phyloP scores from a whole-genome alignment of 2,113 vertebrate genomes.

The Phylloscopus trochilus region DNA sequence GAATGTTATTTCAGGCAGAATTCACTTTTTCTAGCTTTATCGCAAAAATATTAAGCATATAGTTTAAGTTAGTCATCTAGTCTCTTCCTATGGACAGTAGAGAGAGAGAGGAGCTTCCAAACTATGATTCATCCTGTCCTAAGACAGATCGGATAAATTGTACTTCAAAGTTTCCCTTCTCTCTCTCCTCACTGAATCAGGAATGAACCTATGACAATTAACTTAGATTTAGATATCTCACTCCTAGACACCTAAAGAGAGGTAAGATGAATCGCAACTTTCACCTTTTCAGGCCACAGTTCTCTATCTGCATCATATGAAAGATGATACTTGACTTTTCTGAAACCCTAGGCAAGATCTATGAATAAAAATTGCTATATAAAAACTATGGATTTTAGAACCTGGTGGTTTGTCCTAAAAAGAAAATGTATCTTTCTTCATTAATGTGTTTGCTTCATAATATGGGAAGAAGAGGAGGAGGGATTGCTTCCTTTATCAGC shows the following conservation, averaged over 20 bases:
- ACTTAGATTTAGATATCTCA: slow-evolving; percentile 16
- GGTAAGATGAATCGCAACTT: background rate
- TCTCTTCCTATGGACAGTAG: background rate
- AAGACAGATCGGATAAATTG: background rate
- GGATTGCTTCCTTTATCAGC: background rate
- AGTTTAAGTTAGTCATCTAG: background rate
- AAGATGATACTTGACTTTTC: background rate
- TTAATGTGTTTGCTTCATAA: background rate
- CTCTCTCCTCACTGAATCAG: background rate
- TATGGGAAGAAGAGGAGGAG: background rate
- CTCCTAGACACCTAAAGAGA: background rate
- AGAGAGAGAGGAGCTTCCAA: background rate
- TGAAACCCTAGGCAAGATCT: background rate
- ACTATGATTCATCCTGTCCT: background rate
- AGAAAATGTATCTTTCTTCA: background rate
- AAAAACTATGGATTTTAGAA: background rate
- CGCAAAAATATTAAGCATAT: background rate
- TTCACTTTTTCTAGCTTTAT: background rate
- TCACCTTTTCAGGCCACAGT: slow-evolving; percentile 17
- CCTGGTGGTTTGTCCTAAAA: background rate
- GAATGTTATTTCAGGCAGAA: background rate
- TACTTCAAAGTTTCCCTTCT: background rate
- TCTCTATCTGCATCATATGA: background rate
- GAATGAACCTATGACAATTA: slow-evolving; percentile 9
- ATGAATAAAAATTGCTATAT: background rate